Percentiles rank a stretch among this genome's conserved stretches.
Conservation (phyloP, 2,888 invertebrate genomes). For the Busseola fusca region DNA sequence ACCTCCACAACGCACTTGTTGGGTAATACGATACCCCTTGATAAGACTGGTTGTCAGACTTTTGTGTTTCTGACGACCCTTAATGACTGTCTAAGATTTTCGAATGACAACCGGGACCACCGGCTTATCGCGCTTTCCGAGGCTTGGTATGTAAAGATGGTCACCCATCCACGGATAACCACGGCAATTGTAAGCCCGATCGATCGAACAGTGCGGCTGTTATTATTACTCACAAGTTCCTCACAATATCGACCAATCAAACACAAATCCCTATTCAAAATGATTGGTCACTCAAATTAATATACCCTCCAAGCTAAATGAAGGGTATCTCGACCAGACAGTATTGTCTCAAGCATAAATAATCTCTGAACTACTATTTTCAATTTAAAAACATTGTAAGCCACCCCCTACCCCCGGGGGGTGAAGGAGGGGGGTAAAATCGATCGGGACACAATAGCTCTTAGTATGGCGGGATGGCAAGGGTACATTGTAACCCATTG, state of each 20-base stretch:
- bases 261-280: conserved; percentile 32
- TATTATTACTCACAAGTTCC: too few species aligned
- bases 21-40: too few species aligned
- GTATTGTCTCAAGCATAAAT: conserved; percentile 57
- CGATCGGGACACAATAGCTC: conserved; percentile 66
- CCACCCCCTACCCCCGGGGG: conserved; percentile 8
- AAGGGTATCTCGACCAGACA: conserved; percentile 50
- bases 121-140: too few species aligned
- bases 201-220: too few species aligned
- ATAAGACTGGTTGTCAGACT: too few species aligned
- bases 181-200: too few species aligned
- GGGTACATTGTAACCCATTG: conserved; percentile 45
- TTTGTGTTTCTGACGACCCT: too few species aligned
- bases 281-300: conserved; percentile 38
- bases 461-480: conserved; percentile 49
- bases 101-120: too few species aligned
- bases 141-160: too few species aligned
- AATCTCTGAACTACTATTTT: conserved; percentile 61
- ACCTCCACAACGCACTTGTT: too few species aligned
- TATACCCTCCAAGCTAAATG: conserved; percentile 38
- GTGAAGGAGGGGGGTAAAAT: conserved; percentile 54
- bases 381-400: conserved; percentile 62
- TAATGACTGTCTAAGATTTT: too few species aligned
- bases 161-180: too few species aligned
- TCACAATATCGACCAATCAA: background rate